Percentiles rank a stretch among this genome's conserved stretches.
Evolutionary conservation across 2,888 invertebrate species (phyloP).

Genomic region (Aproaerema taeniolella): DNA sequence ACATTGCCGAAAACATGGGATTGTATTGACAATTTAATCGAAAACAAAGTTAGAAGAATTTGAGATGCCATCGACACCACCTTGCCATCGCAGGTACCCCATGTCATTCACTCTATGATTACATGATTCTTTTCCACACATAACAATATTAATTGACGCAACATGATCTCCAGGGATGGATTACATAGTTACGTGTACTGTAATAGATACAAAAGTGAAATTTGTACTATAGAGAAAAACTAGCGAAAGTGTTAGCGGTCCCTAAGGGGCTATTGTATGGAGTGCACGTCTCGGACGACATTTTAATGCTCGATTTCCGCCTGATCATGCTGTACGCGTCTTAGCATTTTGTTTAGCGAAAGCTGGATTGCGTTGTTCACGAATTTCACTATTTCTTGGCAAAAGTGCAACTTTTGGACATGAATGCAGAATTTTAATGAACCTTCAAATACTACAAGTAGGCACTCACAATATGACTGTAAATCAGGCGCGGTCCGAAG

Average conservation of each 20-base stretch:
- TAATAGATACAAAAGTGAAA: slow-evolving; percentile 65
- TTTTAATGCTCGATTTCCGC: slow-evolving; percentile 43
- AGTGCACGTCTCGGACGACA: slow-evolving; percentile 54
- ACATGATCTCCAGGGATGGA: slow-evolving; percentile 31
- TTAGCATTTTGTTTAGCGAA: slow-evolving; percentile 28
- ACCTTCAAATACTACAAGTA: no score
- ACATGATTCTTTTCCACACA: no score
- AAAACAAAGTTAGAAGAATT: no score
- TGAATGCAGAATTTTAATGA: no score
- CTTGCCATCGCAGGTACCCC: no score
- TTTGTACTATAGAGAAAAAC: slow-evolving; percentile 53
- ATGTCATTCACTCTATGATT: no score
- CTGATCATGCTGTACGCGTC: slow-evolving; percentile 29
- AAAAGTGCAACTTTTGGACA: neutral
- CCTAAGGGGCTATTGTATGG: slow-evolving; percentile 58
- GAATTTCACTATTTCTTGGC: slow-evolving; percentile 13
- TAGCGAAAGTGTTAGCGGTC: slow-evolving; percentile 64
- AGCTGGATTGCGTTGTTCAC: slow-evolving; percentile 22
- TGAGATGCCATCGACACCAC: no score
- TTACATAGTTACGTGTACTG: slow-evolving; percentile 28
- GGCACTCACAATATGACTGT: no score
- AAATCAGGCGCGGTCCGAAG: no score
- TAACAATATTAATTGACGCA: slow-evolving; percentile 25
- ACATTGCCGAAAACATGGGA: no score
- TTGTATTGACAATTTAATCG: no score